Evolutionary conservation across 2,888 invertebrate genomes (phyloP), one percentile per base, ranked within the genome.

Genomic region (Drosophila emarginata): DNA sequence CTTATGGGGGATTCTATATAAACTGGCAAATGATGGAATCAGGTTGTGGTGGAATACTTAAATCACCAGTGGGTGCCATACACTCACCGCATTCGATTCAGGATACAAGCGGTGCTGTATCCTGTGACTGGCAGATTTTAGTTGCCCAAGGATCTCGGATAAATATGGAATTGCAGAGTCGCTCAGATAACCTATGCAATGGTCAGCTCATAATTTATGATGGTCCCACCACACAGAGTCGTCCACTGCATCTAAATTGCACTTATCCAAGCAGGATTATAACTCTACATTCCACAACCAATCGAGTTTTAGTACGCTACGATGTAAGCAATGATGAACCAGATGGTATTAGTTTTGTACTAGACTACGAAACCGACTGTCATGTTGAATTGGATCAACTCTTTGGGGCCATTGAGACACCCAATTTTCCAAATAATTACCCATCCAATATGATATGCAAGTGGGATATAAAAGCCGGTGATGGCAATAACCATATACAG

Each of bases 331-430:
- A 65, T 4, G 77, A 74, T 3, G 37, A 72, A 0, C 64, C 71
- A 0, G 67, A 77, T 1, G 82, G 75, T n/a, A 63, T 78, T 9
- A 67, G 72, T 23, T 91, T 91, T 58, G 72, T 89, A 14, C 52
- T 91, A 1, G 77, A 87, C 26, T 91, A 91, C 50, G 26, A 61
- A 0, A 86, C 83, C 0, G 83, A 89, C 36, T 92, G 91, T 59
- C 67, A 62, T 0, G 74, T 72, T 6, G 67, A 59, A 0, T 58
- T 90, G n/a, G 67, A 80, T 0, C 64, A 71, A 12, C 36, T 85
- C 50, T 92, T 93, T 74, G 97, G 97, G n/a, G 94, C 95, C 11
- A 96, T 98, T 69, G 98, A 98, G 91, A 96, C 97, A 74, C 97
- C 97, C 0, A 96, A 96, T 88, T 98, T 95, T 89, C 98, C 98